Evolutionary conservation across 2,888 invertebrate genomes (phyloP).

Genomic region (Drosophila ochracea): DNA sequence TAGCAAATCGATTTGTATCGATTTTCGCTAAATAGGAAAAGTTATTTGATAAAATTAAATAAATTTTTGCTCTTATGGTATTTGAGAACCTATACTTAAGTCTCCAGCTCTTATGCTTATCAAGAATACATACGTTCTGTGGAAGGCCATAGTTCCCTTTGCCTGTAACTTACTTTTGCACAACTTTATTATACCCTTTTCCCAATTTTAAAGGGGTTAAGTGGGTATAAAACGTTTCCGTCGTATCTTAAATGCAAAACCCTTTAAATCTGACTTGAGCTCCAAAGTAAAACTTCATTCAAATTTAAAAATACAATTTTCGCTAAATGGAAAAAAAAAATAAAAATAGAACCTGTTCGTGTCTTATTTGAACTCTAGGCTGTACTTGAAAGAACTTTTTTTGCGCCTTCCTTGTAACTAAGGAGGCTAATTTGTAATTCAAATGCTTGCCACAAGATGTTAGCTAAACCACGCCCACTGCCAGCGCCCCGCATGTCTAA

Average conservation of each 20-base stretch:
- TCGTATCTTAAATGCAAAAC: neutral
- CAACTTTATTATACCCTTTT: no score
- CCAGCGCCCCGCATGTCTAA: slow-evolving; percentile 45
- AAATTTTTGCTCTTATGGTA: neutral
- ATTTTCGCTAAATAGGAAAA: neutral
- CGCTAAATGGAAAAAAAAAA: neutral
- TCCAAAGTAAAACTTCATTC: neutral
- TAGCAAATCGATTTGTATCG: no score
- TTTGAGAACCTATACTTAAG: neutral
- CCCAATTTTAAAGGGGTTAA: neutral
- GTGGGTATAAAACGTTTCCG: neutral
- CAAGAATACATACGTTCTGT: neutral
- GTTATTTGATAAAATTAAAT: neutral
- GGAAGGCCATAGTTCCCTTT: neutral
- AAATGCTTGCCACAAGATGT: slow-evolving; percentile 38
- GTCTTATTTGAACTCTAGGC: neutral
- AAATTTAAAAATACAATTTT: neutral
- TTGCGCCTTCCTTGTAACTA: neutral
- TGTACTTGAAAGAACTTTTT: neutral
- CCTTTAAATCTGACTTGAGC: neutral
- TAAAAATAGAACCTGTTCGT: neutral
- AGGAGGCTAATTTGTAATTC: slow-evolving; percentile 47
- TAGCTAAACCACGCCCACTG: slow-evolving; percentile 5
- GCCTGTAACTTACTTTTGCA: no score
- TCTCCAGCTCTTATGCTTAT: neutral